These are phyloP conservation scores for Pseudochromis fuscus DNA, from an alignment of 2,797 vertebrate species.

Conservation along the genomic window DNA sequence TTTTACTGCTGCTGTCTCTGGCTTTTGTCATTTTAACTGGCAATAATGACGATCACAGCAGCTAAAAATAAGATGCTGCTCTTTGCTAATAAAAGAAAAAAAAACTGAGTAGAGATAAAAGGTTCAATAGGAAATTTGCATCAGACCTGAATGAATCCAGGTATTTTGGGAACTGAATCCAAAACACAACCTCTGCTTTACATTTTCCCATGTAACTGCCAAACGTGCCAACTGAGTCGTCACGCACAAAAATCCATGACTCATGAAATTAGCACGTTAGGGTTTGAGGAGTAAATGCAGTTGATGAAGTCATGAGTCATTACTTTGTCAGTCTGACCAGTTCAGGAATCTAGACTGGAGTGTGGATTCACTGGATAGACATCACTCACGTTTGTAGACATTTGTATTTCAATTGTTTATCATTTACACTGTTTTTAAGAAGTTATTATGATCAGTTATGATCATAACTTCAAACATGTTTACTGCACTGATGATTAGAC, in stretches of 20 bases:
- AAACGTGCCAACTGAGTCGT: too few species aligned
- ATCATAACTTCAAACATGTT: background rate
- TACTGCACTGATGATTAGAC: background rate
- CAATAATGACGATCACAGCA: background rate
- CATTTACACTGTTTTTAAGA: background rate
- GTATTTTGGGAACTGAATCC: background rate
- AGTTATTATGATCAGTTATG: background rate
- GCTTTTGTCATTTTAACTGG: constrained; percentile 7
- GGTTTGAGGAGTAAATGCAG: background rate
- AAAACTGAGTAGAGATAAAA: background rate
- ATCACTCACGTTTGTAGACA: background rate
- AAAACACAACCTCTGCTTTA: background rate
- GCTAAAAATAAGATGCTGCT: constrained; percentile 4
- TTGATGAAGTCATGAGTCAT: background rate
- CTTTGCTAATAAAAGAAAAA: constrained; percentile 8
- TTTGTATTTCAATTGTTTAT: background rate
- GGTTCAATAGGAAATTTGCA: background rate
- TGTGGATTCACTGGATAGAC: background rate
- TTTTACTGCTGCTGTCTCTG: background rate
- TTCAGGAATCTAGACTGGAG: background rate
- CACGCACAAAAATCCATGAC: background rate
- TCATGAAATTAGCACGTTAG: background rate
- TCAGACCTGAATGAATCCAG: fast-evolving
- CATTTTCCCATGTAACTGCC: too few species aligned
- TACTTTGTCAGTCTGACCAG: background rate